These are phyloP conservation scores for Odontocerum albicorne DNA, from an alignment of 2,888 invertebrate genomes.

Conservation along the genomic window DNA sequence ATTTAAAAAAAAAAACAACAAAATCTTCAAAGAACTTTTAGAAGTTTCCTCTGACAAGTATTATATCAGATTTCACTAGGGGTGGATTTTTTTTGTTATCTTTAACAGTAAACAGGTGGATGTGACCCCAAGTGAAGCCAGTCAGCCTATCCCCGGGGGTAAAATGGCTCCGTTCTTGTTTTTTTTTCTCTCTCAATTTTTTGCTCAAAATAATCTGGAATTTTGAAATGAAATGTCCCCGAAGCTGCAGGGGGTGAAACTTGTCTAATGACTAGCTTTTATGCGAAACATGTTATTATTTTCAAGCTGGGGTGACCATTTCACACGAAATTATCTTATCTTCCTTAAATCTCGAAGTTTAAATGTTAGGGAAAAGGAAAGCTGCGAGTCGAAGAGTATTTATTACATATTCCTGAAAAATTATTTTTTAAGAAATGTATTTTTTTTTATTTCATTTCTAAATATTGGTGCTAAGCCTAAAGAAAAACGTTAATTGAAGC, in stretches of 20 bases:
- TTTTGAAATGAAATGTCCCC: not conserved
- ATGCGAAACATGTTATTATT: not conserved
- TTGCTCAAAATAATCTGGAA: conserved; percentile 2
- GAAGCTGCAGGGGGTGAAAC: not conserved
- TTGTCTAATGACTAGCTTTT: not conserved
- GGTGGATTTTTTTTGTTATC: conserved; percentile 23
- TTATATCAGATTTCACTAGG: conserved; percentile 29
- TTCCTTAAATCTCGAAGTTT: not conserved
- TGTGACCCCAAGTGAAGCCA: conserved; percentile 10
- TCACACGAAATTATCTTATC: not conserved
- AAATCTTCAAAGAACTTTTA: not conserved
- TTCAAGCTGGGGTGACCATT: not conserved
- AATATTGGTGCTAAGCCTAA: too few species aligned
- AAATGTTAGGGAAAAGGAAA: not conserved
- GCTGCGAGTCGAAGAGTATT: too few species aligned
- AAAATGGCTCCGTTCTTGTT: conserved; percentile 8
- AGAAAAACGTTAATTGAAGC: too few species aligned
- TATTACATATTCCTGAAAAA: too few species aligned
- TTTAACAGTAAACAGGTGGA: conserved; percentile 33
- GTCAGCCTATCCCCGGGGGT: not conserved
- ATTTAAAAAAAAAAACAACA: not conserved
- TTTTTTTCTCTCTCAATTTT: conserved; percentile 2
- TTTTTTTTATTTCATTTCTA: too few species aligned
- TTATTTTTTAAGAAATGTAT: too few species aligned
- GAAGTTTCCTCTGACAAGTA: not conserved